These are phyloP conservation scores for Reticulitermes speratus DNA, from an alignment of 1,140 invertebrate genomes.

Conservation along the genomic window DNA sequence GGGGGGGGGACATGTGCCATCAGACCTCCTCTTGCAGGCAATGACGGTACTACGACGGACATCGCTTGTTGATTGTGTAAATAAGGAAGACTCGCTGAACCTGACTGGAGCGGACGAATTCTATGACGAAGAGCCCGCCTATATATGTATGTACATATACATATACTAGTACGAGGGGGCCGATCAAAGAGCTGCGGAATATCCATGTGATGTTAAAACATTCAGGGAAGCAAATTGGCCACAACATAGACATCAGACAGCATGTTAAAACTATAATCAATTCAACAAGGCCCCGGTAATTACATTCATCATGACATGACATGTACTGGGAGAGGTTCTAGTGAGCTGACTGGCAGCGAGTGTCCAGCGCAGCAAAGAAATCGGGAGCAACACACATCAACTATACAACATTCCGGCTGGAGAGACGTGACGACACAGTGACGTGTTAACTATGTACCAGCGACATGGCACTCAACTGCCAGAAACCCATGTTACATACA, in stretches of 20 bases:
- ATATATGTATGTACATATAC: neutral
- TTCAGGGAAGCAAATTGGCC: conserved; percentile 14
- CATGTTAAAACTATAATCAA: conserved; percentile 19
- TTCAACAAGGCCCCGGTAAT: conserved; percentile 17
- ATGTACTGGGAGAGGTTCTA: conserved; percentile 10
- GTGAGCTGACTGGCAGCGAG: neutral
- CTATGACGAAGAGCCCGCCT: neutral
- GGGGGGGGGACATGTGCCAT: neutral
- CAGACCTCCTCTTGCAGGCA: neutral
- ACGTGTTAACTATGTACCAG: conserved; percentile 18
- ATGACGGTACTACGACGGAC: neutral
- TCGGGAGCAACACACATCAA: neutral
- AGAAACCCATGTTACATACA: conserved; percentile 16
- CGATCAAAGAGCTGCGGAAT: neutral
- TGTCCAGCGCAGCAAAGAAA: neutral
- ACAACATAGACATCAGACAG: conserved; percentile 18
- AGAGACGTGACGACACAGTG: conserved; percentile 2
- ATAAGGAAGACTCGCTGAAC: conserved; percentile 13
- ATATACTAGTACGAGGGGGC: neutral
- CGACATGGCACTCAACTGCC: conserved; percentile 12
- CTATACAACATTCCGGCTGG: neutral
- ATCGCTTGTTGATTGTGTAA: conserved; percentile 16
- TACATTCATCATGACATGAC: conserved; percentile 12
- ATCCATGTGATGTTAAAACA: conserved; percentile 16
- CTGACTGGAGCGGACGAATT: neutral